Evolutionary conservation across 2,113 vertebrate species (phyloP).

Genomic region (Jacana jacana): DNA sequence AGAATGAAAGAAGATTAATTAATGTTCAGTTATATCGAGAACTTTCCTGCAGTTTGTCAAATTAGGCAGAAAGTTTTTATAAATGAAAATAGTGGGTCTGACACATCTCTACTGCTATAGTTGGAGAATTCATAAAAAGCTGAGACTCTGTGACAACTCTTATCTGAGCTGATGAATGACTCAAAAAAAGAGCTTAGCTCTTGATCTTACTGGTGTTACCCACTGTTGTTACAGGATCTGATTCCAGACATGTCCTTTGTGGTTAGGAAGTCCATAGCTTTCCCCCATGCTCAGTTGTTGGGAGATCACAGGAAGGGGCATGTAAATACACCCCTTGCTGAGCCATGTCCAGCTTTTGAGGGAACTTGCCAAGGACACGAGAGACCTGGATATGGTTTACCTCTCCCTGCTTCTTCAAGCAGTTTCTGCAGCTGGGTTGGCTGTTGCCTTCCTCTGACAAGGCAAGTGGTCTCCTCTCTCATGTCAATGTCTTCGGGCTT

Average conservation of each 20-base stretch:
- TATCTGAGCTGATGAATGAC: conserved; percentile 49
- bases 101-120: conserved; percentile 23
- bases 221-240: not conserved
- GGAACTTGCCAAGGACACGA: not conserved
- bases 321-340: not conserved
- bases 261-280: not conserved
- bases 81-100: not conserved
- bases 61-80: conserved; percentile 34
- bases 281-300: not conserved
- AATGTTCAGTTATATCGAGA: not conserved
- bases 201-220: not conserved
- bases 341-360: not conserved
- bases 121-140: not conserved
- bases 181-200: conserved; percentile 41
- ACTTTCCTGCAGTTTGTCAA: conserved; percentile 6
- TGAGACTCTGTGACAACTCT: conserved; percentile 19
- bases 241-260: not conserved
- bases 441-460: not conserved
- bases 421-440: not conserved
- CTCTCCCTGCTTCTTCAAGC: not conserved
- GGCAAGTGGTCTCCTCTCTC: not conserved
- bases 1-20: not conserved
- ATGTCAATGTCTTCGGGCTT: not conserved
- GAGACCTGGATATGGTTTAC: not conserved
- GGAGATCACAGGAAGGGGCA: not conserved